Evolutionary conservation across 2,797 vertebrate species (phyloP).

Genomic region (Clarias laeviceps): DNA sequence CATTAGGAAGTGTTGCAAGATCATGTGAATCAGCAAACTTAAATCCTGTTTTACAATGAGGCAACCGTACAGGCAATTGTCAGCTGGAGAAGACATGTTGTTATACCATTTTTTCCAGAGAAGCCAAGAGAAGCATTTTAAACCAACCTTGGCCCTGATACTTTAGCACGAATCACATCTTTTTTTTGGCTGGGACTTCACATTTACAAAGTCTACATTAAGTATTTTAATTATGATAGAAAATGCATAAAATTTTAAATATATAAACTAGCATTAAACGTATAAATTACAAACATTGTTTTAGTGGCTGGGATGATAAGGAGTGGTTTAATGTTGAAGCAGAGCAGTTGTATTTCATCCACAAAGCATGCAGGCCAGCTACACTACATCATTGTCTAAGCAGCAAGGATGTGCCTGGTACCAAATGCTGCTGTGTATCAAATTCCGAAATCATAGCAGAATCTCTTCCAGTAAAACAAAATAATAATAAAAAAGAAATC

Average conservation of each 20-base stretch:
- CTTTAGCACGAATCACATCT: not conserved
- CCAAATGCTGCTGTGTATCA: slow-evolving; percentile 70
- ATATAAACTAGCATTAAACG: not conserved
- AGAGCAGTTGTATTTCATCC: slow-evolving; percentile 26
- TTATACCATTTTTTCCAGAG: slow-evolving; percentile 1
- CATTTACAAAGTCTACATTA: not conserved
- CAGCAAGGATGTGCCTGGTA: slow-evolving; percentile 75
- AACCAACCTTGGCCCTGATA: not conserved
- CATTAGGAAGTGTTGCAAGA: not conserved
- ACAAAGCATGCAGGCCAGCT: slow-evolving; percentile 27
- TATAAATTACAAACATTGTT: slow-evolving; percentile 1
- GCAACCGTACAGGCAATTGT: not conserved
- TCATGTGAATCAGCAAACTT: not conserved
- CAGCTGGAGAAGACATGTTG: not conserved
- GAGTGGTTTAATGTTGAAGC: slow-evolving; percentile 20
- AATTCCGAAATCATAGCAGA: slow-evolving; percentile 67
- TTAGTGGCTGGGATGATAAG: slow-evolving; percentile 17
- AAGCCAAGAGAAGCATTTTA: not conserved
- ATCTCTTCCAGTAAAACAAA: slow-evolving; percentile 59
- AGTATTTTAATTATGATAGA: not conserved
- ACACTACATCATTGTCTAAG: slow-evolving; percentile 64
- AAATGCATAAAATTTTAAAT: not conserved
- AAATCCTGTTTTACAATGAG: slow-evolving; percentile 2
- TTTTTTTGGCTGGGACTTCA: not conserved
- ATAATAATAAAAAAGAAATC: slow-evolving; percentile 57